Conservation (phyloP, 2,113 vertebrate species). For the Acrocephalus kingi region DNA sequence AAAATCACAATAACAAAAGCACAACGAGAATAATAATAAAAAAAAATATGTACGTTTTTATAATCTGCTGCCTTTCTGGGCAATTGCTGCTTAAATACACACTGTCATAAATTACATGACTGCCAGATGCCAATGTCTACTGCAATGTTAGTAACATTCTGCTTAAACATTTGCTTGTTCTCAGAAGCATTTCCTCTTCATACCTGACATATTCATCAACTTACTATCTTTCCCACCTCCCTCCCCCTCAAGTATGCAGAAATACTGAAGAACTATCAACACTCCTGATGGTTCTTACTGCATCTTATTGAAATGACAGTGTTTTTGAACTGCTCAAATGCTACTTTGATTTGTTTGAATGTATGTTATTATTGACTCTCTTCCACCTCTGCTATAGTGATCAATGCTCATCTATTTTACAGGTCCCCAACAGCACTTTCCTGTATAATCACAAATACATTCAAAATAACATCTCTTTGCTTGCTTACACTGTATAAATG, state of each 20-base stretch:
- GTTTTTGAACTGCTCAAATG: background rate
- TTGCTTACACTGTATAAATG: background rate
- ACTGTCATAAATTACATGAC: background rate
- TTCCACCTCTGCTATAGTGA: background rate
- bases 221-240: background rate
- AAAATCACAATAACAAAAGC: background rate
- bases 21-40: background rate
- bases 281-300: background rate
- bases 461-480: background rate
- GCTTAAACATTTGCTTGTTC: constrained; percentile 8
- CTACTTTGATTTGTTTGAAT: background rate
- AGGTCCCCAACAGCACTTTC: background rate
- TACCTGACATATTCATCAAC: background rate
- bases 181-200: background rate
- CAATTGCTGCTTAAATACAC: constrained; percentile 7
- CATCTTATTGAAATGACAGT: background rate
- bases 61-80: background rate
- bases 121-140: background rate
- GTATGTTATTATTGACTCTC: background rate
- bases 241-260: background rate
- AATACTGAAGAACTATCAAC: background rate
- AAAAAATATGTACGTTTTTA: background rate
- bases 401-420: background rate
- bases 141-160: background rate
- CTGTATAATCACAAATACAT: background rate